phyloP scores from a whole-genome alignment of 30 jellyfish, hydroid and myxozoan genomes.

The Aurelia coerulea region DNA sequence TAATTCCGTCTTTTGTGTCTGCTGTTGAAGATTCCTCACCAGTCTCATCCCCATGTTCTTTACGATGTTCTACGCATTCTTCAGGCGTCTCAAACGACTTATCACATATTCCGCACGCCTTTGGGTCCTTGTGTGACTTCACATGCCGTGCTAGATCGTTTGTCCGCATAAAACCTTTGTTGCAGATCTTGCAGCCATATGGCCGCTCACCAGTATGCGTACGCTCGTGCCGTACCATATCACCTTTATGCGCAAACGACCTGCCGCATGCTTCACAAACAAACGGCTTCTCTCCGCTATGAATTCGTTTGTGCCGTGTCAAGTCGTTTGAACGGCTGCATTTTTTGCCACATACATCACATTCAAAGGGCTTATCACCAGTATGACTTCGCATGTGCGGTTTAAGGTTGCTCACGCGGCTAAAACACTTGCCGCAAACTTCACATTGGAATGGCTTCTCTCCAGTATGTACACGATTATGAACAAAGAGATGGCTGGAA shows the following conservation, averaged over 20 bases:
- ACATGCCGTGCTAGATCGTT: constrained; percentile 66
- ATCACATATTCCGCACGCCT: constrained; percentile 51
- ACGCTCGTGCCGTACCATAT: constrained; percentile 72
- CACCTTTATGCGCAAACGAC: constrained; percentile 68
- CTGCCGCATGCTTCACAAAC: constrained; percentile 50
- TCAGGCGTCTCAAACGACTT: constrained; percentile 32
- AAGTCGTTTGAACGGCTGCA: constrained; percentile 69
- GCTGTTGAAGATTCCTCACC: neutral
- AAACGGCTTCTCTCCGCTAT: constrained; percentile 77
- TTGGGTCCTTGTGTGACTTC: constrained; percentile 52
- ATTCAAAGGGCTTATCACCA: constrained; percentile 69
- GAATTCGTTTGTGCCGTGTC: constrained; percentile 70
- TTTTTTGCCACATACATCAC: constrained; percentile 65
- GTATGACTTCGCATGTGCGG: constrained; percentile 90
- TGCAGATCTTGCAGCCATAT: constrained; percentile 55
- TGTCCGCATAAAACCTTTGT: constrained; percentile 60
- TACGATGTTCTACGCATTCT: constrained; percentile 38
- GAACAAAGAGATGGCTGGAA: constrained; percentile 87
- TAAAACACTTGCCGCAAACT: constrained; percentile 82
- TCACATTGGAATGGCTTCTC: constrained; percentile 91
- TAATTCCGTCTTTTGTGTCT: neutral
- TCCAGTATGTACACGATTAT: constrained; percentile 90
- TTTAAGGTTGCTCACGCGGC: constrained; percentile 82
- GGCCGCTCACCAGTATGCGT: constrained; percentile 79
- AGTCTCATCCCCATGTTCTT: constrained; percentile 46